Conservation (phyloP, 2,797 vertebrate genomes). For the Xyrichtys novacula region DNA sequence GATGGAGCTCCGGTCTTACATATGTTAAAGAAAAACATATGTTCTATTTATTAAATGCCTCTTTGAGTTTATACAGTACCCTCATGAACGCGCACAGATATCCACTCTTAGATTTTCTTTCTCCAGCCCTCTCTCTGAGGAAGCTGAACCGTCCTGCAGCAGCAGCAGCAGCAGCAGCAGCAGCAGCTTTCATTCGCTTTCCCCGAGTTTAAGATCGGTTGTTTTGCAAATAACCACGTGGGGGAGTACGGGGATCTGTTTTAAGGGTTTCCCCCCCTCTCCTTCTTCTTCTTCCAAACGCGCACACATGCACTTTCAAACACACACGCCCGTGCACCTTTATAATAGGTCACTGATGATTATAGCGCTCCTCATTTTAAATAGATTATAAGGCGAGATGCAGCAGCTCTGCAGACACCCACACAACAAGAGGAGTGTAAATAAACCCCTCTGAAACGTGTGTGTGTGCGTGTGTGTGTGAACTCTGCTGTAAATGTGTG, state of each 20-base stretch:
- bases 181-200: conserved; percentile 76
- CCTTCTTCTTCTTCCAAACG: no score
- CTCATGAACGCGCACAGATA: conserved; percentile 16
- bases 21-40: conserved; percentile 71
- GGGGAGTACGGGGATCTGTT: conserved; percentile 87
- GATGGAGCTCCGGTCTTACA: conserved; percentile 65
- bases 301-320: conserved; percentile 22
- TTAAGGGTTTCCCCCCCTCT: conserved; percentile 58
- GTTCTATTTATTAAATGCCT: conserved; percentile 74
- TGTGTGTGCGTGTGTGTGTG: conserved; percentile 63
- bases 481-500: conserved; percentile 55
- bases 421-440: conserved; percentile 62
- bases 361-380: conserved; percentile 79
- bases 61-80: conserved; percentile 57
- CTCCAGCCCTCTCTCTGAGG: conserved; percentile 42
- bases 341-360: conserved; percentile 84
- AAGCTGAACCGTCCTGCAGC: conserved; percentile 66
- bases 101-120: not conserved
- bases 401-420: conserved; percentile 74
- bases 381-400: conserved; percentile 77
- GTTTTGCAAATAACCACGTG: conserved; percentile 90
- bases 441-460: conserved; percentile 57
- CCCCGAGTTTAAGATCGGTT: conserved; percentile 79
- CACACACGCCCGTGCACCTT: conserved; percentile 64
- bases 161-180: conserved; percentile 75